Evolutionary conservation across 1,140 invertebrate genomes (phyloP), one percentile per base, ranked within the genome.

Genomic region (Aethina tumida): DNA sequence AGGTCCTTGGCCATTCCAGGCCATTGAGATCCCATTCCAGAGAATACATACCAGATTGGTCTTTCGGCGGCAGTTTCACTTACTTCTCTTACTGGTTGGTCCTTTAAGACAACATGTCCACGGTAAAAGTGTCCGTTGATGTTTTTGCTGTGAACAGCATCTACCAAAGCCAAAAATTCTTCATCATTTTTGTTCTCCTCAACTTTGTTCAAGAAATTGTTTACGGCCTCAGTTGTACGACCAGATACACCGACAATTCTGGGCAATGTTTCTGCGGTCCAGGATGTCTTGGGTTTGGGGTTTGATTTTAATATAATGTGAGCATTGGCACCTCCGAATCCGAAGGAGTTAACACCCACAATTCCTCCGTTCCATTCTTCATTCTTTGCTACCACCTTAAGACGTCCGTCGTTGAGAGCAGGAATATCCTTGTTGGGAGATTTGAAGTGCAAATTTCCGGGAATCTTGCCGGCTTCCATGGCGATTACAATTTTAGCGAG

Each of bases 1-100:
- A 98, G 66, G 13, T 82, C 71, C 54, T 78, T 77, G 4, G 77
- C 92, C 93, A 97, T 98, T 42, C 88, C 89, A 27, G 79, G 68
- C 93, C 93, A 98, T 66, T 99, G 94, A 21, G 82, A 81, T 7
- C 94, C 95, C 92, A 97, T 97, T 20, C 94, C 95, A 29, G 91
- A 85, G 64, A 94, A 98, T 21, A 97, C 70, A 61, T 77, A 96
- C 86, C 91, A 97, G 15, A 97, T 64, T 1, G 91, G 91, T 16
- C 85, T 73, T 19, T 79, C 75, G 21, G 58, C 59, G 7, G 48
- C 35, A n/a, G 45, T 49, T 14, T 65, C 39, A 24, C 25, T 18
- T 0, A 58, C 38, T 41, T 57, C 55, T 14, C 39, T 31, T 9
- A 50, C 31, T 3, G 38, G 8, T 9, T 38, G 13, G 24, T 49